These are phyloP conservation scores for Cheirogaleus medius DNA, from an alignment of 2,113 vertebrate species.

Conservation along the genomic window DNA sequence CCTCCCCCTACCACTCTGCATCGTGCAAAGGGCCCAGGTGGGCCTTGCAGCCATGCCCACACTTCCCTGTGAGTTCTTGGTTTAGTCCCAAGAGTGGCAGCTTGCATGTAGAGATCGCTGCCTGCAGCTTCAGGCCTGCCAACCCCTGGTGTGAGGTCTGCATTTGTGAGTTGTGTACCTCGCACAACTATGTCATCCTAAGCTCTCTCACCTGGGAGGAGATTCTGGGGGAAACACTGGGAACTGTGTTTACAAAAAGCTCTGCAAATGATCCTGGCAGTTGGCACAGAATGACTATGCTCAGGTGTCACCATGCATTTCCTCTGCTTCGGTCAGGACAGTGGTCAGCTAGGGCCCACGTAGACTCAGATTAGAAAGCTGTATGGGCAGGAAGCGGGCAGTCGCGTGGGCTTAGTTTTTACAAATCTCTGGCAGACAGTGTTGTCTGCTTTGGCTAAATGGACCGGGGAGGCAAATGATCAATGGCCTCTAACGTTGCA, in stretches of 20 bases:
- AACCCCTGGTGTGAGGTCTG: not conserved
- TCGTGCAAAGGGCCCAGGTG: not conserved
- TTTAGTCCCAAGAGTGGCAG: not conserved
- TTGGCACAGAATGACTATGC: not conserved
- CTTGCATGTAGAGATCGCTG: not conserved
- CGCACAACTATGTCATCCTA: not conserved
- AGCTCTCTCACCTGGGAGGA: not conserved
- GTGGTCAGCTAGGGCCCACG: not conserved
- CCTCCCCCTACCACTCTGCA: not conserved
- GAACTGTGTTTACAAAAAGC: not conserved
- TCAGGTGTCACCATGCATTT: fast-evolving
- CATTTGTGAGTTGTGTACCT: not conserved
- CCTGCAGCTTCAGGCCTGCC: not conserved
- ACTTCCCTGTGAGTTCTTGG: not conserved
- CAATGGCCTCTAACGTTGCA: not conserved
- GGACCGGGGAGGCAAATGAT: not conserved
- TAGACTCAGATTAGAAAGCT: not conserved
- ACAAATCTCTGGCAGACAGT: not conserved
- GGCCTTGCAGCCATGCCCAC: not conserved
- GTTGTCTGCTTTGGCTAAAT: not conserved
- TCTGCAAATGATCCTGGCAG: not conserved
- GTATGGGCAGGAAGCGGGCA: not conserved
- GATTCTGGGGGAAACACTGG: not conserved
- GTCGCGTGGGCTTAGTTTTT: not conserved
- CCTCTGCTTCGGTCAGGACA: not conserved